phyloP scores from a whole-genome alignment of 2,888 invertebrate species.

The Idaea dimidiata region DNA sequence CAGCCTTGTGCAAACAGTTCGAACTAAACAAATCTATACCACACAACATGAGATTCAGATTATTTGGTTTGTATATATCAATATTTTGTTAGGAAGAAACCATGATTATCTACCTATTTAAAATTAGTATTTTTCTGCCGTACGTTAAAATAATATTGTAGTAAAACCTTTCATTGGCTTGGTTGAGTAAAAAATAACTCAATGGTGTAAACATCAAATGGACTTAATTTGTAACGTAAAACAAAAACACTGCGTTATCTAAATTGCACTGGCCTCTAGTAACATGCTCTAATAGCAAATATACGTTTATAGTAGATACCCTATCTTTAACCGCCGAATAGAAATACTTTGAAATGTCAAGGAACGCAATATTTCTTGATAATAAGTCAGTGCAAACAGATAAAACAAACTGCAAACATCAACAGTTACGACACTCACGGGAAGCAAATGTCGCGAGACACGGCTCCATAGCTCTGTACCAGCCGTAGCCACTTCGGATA shows the following conservation, averaged over 20 bases:
- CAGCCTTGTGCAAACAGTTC: not conserved
- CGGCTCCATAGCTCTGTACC: slow-evolving; percentile 10
- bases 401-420: slow-evolving; percentile 45
- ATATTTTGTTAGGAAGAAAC: slow-evolving; percentile 18
- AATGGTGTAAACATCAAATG: not conserved
- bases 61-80: slow-evolving; percentile 26
- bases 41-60: slow-evolving; percentile 20
- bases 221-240: not conserved
- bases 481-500: slow-evolving; percentile 20
- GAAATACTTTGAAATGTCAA: slow-evolving; percentile 17
- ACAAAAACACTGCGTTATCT: not conserved
- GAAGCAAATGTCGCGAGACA: slow-evolving; percentile 40
- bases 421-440: slow-evolving; percentile 43
- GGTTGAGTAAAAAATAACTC: not conserved
- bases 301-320: not conserved
- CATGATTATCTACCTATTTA: not conserved
- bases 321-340: not conserved
- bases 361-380: slow-evolving; percentile 26
- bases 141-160: not conserved
- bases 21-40: slow-evolving; percentile 22
- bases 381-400: slow-evolving; percentile 37
- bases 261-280: not conserved
- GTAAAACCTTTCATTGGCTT: not conserved
- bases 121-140: not conserved
- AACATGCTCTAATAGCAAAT: not conserved